Evolutionary conservation across 2,113 vertebrate genomes (phyloP).

Genomic region (Hydrochoerus hydrochaeris): DNA sequence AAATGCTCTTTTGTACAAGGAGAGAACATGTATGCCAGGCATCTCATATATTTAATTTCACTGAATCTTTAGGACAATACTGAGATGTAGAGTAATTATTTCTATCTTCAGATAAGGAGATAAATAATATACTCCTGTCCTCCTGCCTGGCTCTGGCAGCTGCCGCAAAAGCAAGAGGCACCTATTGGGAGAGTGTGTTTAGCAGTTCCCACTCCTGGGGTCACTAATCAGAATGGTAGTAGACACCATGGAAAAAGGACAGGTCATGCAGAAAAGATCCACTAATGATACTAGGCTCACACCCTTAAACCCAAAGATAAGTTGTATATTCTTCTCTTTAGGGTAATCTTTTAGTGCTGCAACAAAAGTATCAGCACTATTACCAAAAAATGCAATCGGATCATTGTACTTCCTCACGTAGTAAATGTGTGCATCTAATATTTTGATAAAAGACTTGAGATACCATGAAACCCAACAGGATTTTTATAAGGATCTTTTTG

Average conservation of each 20-base stretch:
- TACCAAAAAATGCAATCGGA: neutral
- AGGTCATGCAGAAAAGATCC: conserved; percentile 16
- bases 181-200: neutral
- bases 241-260: conserved; percentile 17
- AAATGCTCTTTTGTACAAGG: neutral
- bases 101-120: conserved; percentile 21
- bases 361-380: conserved; percentile 45
- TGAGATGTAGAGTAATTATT: conserved; percentile 18
- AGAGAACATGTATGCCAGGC: neutral
- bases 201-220: neutral
- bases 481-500: conserved; percentile 6
- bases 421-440: neutral
- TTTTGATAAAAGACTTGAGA: conserved; percentile 54
- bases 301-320: conserved; percentile 26
- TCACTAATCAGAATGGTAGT: conserved; percentile 51
- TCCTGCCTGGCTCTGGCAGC: neutral
- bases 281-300: conserved; percentile 2
- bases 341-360: neutral
- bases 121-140: neutral
- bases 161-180: neutral
- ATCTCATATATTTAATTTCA: neutral
- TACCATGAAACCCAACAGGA: conserved; percentile 27
- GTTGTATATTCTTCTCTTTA: neutral
- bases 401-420: conserved; percentile 28
- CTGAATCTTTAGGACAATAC: neutral